A percentile compares a stretch with the other conserved stretches of the same genome.
Evolutionary conservation across 2,797 vertebrate species (phyloP).

Genomic region (Sebastes nivosus): DNA sequence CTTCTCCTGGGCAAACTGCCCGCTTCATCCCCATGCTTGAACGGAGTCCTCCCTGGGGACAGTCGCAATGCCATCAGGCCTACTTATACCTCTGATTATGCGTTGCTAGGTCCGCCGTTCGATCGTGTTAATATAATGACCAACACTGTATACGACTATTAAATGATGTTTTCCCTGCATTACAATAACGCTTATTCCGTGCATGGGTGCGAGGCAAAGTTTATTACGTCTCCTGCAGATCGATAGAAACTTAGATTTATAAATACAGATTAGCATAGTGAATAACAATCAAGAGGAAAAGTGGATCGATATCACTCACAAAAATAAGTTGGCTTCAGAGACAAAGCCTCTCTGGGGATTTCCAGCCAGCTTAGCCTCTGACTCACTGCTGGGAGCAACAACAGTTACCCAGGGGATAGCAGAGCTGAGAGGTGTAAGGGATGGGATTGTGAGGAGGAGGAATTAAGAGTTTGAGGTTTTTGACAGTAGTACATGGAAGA

Average conservation of each 20-base stretch:
- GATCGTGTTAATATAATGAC: slow-evolving; percentile 93
- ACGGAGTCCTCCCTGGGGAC: slow-evolving; percentile 55
- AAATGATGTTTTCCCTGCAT: slow-evolving; percentile 93
- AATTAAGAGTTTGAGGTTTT: slow-evolving; percentile 63
- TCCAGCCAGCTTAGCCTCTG: slow-evolving; percentile 62
- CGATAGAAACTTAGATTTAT: slow-evolving; percentile 93
- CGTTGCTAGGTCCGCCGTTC: slow-evolving; percentile 78
- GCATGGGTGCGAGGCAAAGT: slow-evolving; percentile 84
- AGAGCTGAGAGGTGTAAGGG: slow-evolving; percentile 33
- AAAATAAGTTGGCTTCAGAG: slow-evolving; percentile 89
- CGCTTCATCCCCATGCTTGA: slow-evolving; percentile 51
- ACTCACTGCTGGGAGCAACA: slow-evolving; percentile 67
- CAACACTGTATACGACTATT: slow-evolving; percentile 88
- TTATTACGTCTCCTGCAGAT: slow-evolving; percentile 91
- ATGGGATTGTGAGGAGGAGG: slow-evolving; percentile 47
- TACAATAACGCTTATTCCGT: slow-evolving; percentile 93
- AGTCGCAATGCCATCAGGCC: slow-evolving; percentile 59
- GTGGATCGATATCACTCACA: slow-evolving; percentile 91
- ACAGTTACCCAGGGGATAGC: slow-evolving; percentile 44
- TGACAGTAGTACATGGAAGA: slow-evolving; percentile 38
- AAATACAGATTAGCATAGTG: slow-evolving; percentile 93
- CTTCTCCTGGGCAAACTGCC: slow-evolving; percentile 69
- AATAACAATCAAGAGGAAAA: slow-evolving; percentile 91
- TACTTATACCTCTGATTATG: slow-evolving; percentile 82
- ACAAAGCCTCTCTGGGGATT: slow-evolving; percentile 82